phyloP scores from a whole-genome alignment of 2,113 vertebrate genomes.

The Etia nguti region DNA sequence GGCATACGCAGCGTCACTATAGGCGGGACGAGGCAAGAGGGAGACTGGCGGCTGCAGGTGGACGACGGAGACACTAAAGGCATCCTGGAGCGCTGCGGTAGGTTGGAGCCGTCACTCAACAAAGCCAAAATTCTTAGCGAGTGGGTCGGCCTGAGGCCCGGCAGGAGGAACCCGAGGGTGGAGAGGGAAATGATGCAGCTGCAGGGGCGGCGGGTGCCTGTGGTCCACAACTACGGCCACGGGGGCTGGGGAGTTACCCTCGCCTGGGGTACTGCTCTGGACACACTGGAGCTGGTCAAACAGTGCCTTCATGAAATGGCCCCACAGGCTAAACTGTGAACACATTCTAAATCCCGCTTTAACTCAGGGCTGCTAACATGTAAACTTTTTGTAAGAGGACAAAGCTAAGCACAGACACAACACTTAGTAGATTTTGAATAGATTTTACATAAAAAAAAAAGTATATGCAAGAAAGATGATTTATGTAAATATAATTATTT shows the following conservation, averaged over 20 bases:
- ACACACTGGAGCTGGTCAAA: constrained; percentile 74
- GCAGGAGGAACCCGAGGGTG: constrained; percentile 71
- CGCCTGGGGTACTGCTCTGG: constrained; percentile 84
- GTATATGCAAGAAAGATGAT: neutral
- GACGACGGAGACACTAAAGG: constrained; percentile 62
- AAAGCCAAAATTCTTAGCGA: constrained; percentile 56
- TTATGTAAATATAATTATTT: neutral
- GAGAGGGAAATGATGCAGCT: constrained; percentile 73
- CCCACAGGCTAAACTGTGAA: constrained; percentile 60
- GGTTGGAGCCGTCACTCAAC: constrained; percentile 81
- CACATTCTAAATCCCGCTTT: neutral
- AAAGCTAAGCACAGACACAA: neutral
- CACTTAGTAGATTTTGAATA: neutral
- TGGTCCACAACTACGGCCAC: constrained; percentile 94
- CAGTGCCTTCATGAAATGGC: constrained; percentile 62
- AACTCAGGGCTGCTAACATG: neutral
- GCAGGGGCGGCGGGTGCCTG: constrained; percentile 47
- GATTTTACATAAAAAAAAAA: neutral
- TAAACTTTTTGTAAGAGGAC: neutral
- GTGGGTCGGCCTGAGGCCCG: constrained; percentile 85
- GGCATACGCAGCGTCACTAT: constrained; percentile 74
- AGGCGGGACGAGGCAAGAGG: constrained; percentile 82
- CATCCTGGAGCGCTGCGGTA: constrained; percentile 80
- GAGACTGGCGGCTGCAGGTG: constrained; percentile 73
- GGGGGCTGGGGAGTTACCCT: constrained; percentile 79